Evolutionary conservation across 64 coral and sea anemone species (phyloP), one percentile per base, ranked within the genome.

Genomic region (Acropora tenuis): DNA sequence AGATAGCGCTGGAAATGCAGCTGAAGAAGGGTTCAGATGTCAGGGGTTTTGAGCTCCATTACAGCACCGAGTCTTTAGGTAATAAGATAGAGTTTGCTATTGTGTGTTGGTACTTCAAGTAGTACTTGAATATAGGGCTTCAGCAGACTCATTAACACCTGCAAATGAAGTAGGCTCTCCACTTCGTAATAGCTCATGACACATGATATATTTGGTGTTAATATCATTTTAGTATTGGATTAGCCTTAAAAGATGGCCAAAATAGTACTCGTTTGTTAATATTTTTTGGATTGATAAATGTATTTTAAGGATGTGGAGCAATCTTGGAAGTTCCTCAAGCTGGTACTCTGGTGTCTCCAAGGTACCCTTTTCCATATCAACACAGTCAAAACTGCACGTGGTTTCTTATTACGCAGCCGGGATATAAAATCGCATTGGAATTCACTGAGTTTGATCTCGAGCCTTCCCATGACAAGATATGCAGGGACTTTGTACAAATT

Each of bases 401-500:
- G 95, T 88, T 97, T 63, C 43, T 97, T 45, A 52, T 65, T 11
- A 13, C 92, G 6, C 48, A 80, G 6, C 47, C 88, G 8, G 57
- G 67, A 19, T 17, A 58, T 58, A 90, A 78, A 61, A 90, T 97
- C 17, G 48, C 46, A 13, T 8, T 94, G 8, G 46, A 20, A 1
- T 97, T 97, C 57, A 69, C 83, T 1, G 53, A 87, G 1, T 88
- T 97, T 84, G 73, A 91, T 44, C 75, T 97, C 11, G 81, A 97
- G 19, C 53, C 78, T 48, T 41, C 92, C 52, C 74, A 75, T 50
- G 76, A 46, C 11, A 76, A 89, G 17, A 20, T 80, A 50, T 97
- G 95, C 82, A n/a, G 55, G 18, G 95, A 97, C 30, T 97, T 78
- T 50, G 88, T 97, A 0, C 88, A 97, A 30, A 76, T 97, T 67